Evolutionary conservation across 1,140 invertebrate species (phyloP).

Genomic region (Euglossa dilemma): DNA sequence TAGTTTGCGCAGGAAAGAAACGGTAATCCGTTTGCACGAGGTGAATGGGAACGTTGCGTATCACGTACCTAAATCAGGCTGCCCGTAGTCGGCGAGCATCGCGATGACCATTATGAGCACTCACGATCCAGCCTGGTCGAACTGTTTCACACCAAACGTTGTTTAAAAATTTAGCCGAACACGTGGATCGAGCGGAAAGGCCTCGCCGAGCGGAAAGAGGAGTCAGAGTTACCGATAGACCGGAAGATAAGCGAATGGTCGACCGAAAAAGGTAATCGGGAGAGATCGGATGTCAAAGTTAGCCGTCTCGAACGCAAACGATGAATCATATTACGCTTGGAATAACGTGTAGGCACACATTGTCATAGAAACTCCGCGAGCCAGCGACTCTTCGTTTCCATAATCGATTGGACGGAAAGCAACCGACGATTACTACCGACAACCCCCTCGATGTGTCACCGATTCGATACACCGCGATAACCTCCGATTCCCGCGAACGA

Average conservation of each 20-base stretch:
- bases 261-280: conserved; percentile 32
- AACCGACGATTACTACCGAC: too few relatives aligned
- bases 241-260: background rate
- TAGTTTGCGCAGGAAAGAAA: background rate
- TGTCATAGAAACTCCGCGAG: conserved; percentile 3
- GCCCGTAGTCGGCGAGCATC: conserved; percentile 72
- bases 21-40: background rate
- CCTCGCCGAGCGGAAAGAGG: conserved; percentile 1
- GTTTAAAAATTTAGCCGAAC: background rate
- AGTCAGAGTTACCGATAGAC: conserved; percentile 15
- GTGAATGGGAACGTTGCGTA: background rate
- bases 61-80: conserved; percentile 72
- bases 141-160: conserved; percentile 50
- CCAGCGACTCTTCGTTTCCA: background rate
- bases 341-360: conserved; percentile 48
- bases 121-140: conserved; percentile 31
- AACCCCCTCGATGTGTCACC: too few relatives aligned
- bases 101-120: conserved; percentile 71
- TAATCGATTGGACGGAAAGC: background rate
- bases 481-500: background rate
- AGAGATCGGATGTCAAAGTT: conserved; percentile 41
- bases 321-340: conserved; percentile 51
- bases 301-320: conserved; percentile 2
- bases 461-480: background rate
- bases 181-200: background rate